Base-by-base conservation (phyloP, 2,113 vertebrate species). In the Bambusicola thoracicus region DNA sequence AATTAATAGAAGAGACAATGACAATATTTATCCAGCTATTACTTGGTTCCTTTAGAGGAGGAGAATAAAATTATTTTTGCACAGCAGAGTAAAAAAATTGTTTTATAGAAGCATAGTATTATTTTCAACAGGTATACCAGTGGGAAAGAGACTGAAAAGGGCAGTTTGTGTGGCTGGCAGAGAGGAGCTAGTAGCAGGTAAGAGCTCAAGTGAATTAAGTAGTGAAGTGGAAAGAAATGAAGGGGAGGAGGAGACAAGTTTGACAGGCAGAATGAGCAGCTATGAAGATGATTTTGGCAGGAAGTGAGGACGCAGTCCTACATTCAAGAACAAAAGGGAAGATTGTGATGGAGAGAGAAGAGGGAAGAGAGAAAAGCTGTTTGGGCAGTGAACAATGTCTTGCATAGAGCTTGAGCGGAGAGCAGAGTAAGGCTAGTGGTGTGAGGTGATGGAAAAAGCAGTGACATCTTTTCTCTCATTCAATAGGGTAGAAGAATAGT, bases 331-430 rank as follows among this genome's bases (percentile, higher is more conserved):
- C 29, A 58, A 56, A 44, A 87, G 32, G 66, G 49, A 55, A 78
- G 51, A 75, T 32, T 77, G 34, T 36, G 67, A 67, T 55, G 70
- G 48, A 36, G 55, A 82, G 32, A n/a, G 41, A 69, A 34, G 70
- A 87, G 11, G 41, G 8, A 66, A 76, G 49, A 55, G 27, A 27
- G 46, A 67, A 87, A 82, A 89, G 13, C 67, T 74, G 29, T 82
- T 82, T 29, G 87, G 61, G 43, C 72, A 75, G 81, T 63, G 63
- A 59, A 82, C 38, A 67, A 70, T 44, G 65, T 24, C 87, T 93
- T 95, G 85, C 65, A 96, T 91, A 92, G 3, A 74, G 48, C 21
- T 81, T 93, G 75, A 92, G 48, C 91, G 58, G 17, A 53, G 30
- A 66, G 25, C 2, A 4, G 48, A 77, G 53, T 72, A 73, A 32